Percentiles rank a stretch among this genome's conserved stretches.
phyloP scores from a whole-genome alignment of 35 echinoderm and acorn worm genomes.

The Patiria miniata region DNA sequence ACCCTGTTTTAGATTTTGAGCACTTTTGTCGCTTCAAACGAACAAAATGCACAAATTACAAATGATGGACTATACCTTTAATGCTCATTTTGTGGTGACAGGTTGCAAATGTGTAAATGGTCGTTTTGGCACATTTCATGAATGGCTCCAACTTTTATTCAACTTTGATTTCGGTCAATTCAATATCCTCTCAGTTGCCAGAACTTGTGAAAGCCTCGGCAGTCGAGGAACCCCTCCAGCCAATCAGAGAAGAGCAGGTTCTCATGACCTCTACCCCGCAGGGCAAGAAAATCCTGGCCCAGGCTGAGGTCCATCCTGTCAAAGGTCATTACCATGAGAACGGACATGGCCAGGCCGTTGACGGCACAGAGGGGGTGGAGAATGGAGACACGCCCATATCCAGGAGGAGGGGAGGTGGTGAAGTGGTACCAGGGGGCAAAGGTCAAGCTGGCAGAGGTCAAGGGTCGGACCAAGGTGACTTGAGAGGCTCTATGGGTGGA shows the following conservation, averaged over 20 bases:
- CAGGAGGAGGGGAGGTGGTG: constrained; percentile 53
- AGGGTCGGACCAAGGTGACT: not conserved
- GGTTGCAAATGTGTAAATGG: too few relatives aligned
- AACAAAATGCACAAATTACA: too few relatives aligned
- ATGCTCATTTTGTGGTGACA: too few relatives aligned
- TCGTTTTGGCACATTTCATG: too few relatives aligned
- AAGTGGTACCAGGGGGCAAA: constrained; percentile 37
- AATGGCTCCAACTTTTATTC: too few relatives aligned
- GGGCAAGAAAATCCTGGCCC: constrained; percentile 1
- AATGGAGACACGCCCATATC: not conserved
- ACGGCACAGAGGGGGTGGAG: not conserved
- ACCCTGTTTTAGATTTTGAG: too few relatives aligned
- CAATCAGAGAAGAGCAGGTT: not conserved
- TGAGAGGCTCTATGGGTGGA: not conserved
- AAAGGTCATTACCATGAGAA: not conserved
- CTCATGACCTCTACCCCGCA: constrained; percentile 39
- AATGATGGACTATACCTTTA: too few relatives aligned
- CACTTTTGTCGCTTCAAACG: too few relatives aligned
- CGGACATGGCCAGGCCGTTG: not conserved
- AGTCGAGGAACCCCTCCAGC: not conserved
- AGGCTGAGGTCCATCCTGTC: constrained; percentile 27
- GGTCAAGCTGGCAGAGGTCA: constrained; percentile 52
- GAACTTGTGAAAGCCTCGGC: not conserved
- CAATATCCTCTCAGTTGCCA: not conserved
- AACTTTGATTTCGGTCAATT: too few relatives aligned